Base-by-base conservation (phyloP, 1,140 invertebrate genomes). In the Idris sp. region DNA sequence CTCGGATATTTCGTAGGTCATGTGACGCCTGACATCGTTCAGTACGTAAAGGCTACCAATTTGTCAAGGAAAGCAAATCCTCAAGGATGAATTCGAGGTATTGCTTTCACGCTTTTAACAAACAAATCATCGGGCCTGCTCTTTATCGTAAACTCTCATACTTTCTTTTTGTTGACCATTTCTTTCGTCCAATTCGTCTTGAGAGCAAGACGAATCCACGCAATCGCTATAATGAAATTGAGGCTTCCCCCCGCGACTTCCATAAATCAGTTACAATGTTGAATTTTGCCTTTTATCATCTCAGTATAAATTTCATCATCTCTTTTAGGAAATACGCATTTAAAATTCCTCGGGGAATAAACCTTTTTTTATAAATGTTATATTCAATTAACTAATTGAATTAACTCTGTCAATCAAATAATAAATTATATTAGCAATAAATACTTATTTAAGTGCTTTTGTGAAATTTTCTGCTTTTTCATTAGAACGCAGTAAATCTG, bases 91-190 rank as follows among this genome's bases (percentile, higher is more conserved):
- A 38, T 30, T 18, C 51, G 51, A 48, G 48, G 74, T 73, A 72
- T 77, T 64, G 59, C 74, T 77, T 77, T 77, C 74, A 77, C 68
- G 59, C 64, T 62, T 40, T 77, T 59, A 43, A 56, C 62, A 69
- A 76, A 74, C 49, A 62, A 62, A 68, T 51, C 51, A 51, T 61
- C 58, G 51, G 10, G 9, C 18, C 41, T 25, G 36, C 31, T 62
- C 30, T 30, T 51, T 51, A 30, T 53, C 46, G 48, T 35, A 10
- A 25, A 18, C 31, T 54, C 56, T 13, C 38, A 44, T 36, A 51
- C 67, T 62, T 75, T 62, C 48, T 59, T 56, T 33, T 48, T 38
- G 58, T 58, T 43, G 9, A 44, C 4, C 40, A 31, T 53, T 53
- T 54, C 33, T 54, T 59, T 62, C 43, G 16, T 43, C 35, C 48